Evolutionary conservation across 2,888 invertebrate species (phyloP).

Genomic region (Cryptocephalus moraei): DNA sequence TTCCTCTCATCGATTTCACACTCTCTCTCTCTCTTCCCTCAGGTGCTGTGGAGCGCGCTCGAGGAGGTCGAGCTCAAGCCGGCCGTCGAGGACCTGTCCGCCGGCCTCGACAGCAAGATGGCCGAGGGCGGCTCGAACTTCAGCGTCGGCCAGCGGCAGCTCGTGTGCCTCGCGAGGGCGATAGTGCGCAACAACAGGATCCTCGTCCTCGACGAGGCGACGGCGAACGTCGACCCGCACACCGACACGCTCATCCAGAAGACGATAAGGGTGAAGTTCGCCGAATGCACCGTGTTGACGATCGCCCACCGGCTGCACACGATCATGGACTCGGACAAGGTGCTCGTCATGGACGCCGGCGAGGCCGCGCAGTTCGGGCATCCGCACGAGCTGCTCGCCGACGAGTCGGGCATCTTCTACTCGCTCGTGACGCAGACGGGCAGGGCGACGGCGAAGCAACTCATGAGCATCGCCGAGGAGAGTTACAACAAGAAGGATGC

Average conservation of each 20-base stretch:
- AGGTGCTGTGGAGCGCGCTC: conserved; percentile 65
- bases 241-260: conserved; percentile 69
- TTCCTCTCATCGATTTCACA: too few relatives aligned
- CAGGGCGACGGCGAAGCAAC: conserved; percentile 22
- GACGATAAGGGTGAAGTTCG: conserved; percentile 65
- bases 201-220: conserved; percentile 55
- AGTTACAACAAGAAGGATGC: conserved; percentile 5
- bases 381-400: conserved; percentile 54
- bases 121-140: conserved; percentile 55
- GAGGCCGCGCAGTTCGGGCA: conserved; percentile 64
- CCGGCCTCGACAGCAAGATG: conserved; percentile 55
- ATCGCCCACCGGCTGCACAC: conserved; percentile 78
- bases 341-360: conserved; percentile 72
- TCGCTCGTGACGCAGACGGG: conserved; percentile 61
- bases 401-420: conserved; percentile 19
- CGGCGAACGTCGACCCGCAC: conserved; percentile 70
- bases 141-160: conserved; percentile 48
- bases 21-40: conserved; percentile 7
- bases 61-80: conserved; percentile 72
- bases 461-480: conserved; percentile 21
- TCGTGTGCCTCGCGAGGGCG: conserved; percentile 60
- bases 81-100: conserved; percentile 37
- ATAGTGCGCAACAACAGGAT: conserved; percentile 39
- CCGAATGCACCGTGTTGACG: conserved; percentile 70
- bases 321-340: conserved; percentile 76